Evolutionary conservation across 2,888 invertebrate genomes (phyloP).

Genomic region (Tuta absoluta): DNA sequence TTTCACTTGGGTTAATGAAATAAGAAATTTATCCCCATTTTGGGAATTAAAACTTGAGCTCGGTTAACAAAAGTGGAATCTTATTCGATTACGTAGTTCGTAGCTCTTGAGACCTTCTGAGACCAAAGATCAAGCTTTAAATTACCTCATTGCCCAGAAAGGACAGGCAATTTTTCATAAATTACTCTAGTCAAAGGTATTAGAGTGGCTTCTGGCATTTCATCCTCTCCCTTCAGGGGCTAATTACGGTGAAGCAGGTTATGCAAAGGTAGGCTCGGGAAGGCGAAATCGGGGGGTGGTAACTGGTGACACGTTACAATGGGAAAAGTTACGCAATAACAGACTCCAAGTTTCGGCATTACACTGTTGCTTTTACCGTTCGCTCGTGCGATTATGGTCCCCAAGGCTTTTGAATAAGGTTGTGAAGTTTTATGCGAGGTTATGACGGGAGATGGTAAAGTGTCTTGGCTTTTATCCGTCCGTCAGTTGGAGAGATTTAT

Average conservation of each 20-base stretch:
- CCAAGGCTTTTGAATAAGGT: not conserved
- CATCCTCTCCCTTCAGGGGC: conserved; percentile 37
- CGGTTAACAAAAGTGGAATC: not conserved
- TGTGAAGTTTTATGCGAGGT: not conserved
- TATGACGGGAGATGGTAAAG: not conserved
- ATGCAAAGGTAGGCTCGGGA: conserved; percentile 26
- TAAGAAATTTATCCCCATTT: not conserved
- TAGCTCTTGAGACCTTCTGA: not conserved
- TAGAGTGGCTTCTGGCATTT: conserved; percentile 30
- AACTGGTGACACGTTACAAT: conserved; percentile 60
- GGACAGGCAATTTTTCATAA: conserved; percentile 46
- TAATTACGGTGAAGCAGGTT: conserved; percentile 50
- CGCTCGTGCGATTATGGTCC: conserved; percentile 15
- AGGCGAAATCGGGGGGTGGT: conserved; percentile 28
- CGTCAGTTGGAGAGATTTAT: conserved; percentile 42
- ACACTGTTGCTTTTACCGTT: conserved; percentile 39
- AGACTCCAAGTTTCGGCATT: conserved; percentile 49
- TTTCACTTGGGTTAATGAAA: conserved; percentile 4
- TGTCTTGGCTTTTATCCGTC: conserved; percentile 46
- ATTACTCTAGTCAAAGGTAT: conserved; percentile 32
- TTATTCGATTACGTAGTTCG: not conserved
- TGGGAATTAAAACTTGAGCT: conserved; percentile 1
- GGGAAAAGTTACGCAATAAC: conserved; percentile 69
- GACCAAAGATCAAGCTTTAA: conserved; percentile 9
- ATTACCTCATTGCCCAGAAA: conserved; percentile 29